These are phyloP conservation scores for Drosophila pseudotakahashii DNA, from an alignment of 2,888 invertebrate species.

Conservation along the genomic window DNA sequence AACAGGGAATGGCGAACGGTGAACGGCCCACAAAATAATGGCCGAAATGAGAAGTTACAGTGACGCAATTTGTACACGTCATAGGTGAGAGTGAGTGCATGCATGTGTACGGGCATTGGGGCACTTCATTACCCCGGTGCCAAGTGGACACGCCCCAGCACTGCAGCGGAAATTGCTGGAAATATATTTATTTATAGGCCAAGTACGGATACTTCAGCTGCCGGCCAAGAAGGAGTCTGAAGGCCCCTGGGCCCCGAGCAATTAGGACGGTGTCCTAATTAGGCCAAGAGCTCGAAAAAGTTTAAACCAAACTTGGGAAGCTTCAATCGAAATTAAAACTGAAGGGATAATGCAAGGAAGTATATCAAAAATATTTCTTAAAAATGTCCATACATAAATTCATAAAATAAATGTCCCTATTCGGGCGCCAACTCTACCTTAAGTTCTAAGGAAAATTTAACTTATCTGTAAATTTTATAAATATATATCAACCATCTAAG, in stretches of 20 bases:
- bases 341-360: no score
- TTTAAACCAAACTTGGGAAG: background rate
- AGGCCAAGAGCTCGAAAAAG: constrained; percentile 7
- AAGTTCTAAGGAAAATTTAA: no score
- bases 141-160: constrained; percentile 47
- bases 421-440: background rate
- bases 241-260: constrained; percentile 13
- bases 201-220: constrained; percentile 24
- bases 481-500: no score
- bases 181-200: constrained; percentile 49
- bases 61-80: constrained; percentile 59
- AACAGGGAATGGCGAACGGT: constrained; percentile 18
- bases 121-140: constrained; percentile 46
- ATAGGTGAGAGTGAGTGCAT: constrained; percentile 25
- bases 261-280: constrained; percentile 29
- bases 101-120: constrained; percentile 30
- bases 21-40: constrained; percentile 50
- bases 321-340: background rate
- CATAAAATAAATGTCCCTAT: background rate
- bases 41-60: constrained; percentile 68
- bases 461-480: no score
- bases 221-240: constrained; percentile 21
- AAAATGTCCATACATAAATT: no score
- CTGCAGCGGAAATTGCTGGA: constrained; percentile 46
- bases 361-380: no score